A percentile compares a stretch with the other conserved stretches of the same genome.
Evolutionary conservation across 1,140 invertebrate species (phyloP).

Genomic region (Drosophila pachea): DNA sequence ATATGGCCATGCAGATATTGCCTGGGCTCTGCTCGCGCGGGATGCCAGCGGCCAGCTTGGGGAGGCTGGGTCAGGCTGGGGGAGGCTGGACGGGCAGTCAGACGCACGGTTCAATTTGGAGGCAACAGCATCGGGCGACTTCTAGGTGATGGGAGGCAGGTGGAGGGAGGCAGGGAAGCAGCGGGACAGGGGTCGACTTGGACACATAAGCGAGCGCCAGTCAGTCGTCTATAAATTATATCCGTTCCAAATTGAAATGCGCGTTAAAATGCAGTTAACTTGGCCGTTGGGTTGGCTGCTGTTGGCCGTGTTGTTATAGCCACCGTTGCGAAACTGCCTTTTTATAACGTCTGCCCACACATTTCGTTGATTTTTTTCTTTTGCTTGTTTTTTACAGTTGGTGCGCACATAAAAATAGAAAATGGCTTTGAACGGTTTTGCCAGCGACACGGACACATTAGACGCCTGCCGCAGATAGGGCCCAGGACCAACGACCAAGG

Average conservation of each 20-base stretch:
- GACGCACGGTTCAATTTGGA: conserved; percentile 72
- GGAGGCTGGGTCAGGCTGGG: background rate
- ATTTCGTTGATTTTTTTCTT: too few relatives aligned
- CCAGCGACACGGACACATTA: conserved; percentile 64
- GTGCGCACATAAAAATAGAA: conserved; percentile 77
- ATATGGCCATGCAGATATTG: conserved; percentile 58
- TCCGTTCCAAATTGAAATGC: conserved; percentile 79
- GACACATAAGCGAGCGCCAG: conserved; percentile 66
- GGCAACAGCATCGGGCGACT: conserved; percentile 51
- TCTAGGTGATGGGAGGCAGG: background rate
- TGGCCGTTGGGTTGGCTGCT: conserved; percentile 55
- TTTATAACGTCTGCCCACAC: conserved; percentile 62
- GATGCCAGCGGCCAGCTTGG: too few relatives aligned
- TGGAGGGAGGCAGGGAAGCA: background rate
- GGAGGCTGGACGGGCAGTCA: conserved; percentile 43
- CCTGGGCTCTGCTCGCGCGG: background rate
- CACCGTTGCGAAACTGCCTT: conserved; percentile 61
- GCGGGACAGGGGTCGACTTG: conserved; percentile 1
- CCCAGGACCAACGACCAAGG: background rate
- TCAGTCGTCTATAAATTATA: conserved; percentile 79
- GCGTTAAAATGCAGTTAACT: conserved; percentile 79
- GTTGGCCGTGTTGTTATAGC: conserved; percentile 70
- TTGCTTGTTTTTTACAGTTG: conserved; percentile 65
- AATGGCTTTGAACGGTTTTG: conserved; percentile 64
- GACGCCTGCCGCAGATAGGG: conserved; percentile 42